phyloP scores from a whole-genome alignment of 2,888 invertebrate genomes.

The Cantharis nigra region DNA sequence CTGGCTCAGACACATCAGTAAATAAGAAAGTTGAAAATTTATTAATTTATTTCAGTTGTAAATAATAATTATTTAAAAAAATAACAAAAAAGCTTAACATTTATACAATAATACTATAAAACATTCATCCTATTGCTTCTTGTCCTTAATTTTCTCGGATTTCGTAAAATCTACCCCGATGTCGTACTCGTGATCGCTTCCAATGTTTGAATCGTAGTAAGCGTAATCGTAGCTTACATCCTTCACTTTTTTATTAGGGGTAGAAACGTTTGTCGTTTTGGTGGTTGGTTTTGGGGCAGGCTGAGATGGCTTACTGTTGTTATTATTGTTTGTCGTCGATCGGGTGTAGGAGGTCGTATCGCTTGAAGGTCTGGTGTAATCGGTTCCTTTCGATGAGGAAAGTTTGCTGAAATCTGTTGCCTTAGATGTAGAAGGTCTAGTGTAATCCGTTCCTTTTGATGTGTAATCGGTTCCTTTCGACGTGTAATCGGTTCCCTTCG shows the following conservation, averaged over 20 bases:
- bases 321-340: not conserved
- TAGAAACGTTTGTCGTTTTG: slow-evolving; percentile 33
- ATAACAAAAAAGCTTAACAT: slow-evolving; percentile 40
- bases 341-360: not conserved
- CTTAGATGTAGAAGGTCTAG: not conserved
- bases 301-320: slow-evolving; percentile 14
- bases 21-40: not conserved
- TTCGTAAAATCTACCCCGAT: slow-evolving; percentile 64
- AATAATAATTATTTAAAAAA: slow-evolving; percentile 22
- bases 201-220: slow-evolving; percentile 68
- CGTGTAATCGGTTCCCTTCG: not conserved
- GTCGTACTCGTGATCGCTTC: slow-evolving; percentile 52
- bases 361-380: not conserved
- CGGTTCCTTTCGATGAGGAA: not conserved
- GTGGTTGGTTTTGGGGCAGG: slow-evolving; percentile 41
- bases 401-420: not conserved
- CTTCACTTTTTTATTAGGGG: slow-evolving; percentile 61
- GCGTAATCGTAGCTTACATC: slow-evolving; percentile 82
- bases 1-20: not conserved
- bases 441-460: not conserved
- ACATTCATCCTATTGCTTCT: slow-evolving; percentile 37
- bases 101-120: slow-evolving; percentile 24
- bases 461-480: not conserved
- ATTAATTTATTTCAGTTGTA: not conserved
- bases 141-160: slow-evolving; percentile 48